Evolutionary conservation across 53 echinoderm and acorn worm genomes (phyloP), one percentile per base, ranked within the genome.

Genomic region (Zoroaster sp.): DNA sequence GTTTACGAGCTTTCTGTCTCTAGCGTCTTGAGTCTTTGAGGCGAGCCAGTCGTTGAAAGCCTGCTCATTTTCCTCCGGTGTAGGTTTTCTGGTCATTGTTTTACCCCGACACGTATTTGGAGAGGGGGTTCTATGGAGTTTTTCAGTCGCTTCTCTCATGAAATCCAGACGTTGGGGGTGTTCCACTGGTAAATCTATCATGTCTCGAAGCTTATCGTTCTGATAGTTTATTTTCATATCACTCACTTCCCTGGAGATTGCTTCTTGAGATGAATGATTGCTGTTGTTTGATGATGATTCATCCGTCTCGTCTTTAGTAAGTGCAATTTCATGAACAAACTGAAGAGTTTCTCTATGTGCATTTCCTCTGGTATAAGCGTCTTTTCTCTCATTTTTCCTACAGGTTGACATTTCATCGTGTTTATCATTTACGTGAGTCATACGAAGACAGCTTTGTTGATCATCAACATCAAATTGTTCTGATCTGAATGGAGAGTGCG

Each of bases 41-140:
- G 75, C 87, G 18, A 96, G 37, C 96, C 96, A 96, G 35, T 91
- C 86, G n/a, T 83, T 69, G 75, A 95, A 94, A 36, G 96, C 94
- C 39, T 41, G 36, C 8, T 82, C 72, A 49, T 96, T 96, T 40
- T 96, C 93, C 34, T 93, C 94, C 1, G 88, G 91, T n/a, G 94
- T 93, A 6, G 96, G 93, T 53, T 77, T 80, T 51, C 77, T 78
- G 30, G 78, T 88, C 39, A 72, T 71, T 17, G n/a, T n/a, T n/a
- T n/a, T n/a, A n/a, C n/a, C n/a, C n/a, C n/a, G n/a, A n/a, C n/a
- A n/a, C n/a, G 67, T 65, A 20, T 40, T 21, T 38, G 68, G 49
- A 1, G 76, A 85, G 52, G 66, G 42, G 21, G 83, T 37, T 40
- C 75, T 25, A 11, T 47, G 45, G 35, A 42, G 51, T 15, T 13